Evolutionary conservation across 2,113 vertebrate species (phyloP).

Genomic region (Phasianus colchicus): DNA sequence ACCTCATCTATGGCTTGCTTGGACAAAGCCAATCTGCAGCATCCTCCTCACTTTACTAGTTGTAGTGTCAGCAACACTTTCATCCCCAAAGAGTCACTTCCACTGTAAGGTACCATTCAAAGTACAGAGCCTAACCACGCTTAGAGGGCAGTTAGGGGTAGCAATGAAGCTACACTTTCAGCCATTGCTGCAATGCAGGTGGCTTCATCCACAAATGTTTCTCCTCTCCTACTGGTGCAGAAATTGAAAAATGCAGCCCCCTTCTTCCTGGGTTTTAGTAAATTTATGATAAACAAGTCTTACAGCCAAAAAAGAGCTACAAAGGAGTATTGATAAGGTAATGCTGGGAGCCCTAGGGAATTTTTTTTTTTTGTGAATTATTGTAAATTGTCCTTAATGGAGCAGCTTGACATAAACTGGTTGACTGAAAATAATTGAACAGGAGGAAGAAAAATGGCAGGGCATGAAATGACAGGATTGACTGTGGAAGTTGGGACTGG

Average conservation of each 20-base stretch:
- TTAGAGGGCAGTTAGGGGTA: neutral
- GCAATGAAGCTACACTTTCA: neutral
- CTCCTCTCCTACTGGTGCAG: neutral
- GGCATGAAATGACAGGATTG: neutral
- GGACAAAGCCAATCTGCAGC: neutral
- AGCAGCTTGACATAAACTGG: neutral
- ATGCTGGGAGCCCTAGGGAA: neutral
- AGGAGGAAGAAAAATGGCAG: neutral
- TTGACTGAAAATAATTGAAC: neutral
- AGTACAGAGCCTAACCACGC: neutral
- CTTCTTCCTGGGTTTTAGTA: neutral
- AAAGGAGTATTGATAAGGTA: neutral
- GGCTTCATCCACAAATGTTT: neutral
- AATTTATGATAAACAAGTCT: neutral
- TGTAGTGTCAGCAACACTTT: neutral
- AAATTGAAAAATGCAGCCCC: neutral
- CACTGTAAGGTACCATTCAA: neutral
- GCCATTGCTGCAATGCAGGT: neutral
- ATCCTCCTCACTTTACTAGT: neutral
- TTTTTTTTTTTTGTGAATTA: neutral
- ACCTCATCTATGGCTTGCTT: fast-evolving
- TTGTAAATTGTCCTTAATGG: neutral
- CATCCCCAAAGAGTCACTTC: neutral
- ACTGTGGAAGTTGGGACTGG: neutral
- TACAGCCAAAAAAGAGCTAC: neutral